Evolutionary conservation across 2,797 vertebrate species (phyloP).

Genomic region (Tiaroga cobitis): DNA sequence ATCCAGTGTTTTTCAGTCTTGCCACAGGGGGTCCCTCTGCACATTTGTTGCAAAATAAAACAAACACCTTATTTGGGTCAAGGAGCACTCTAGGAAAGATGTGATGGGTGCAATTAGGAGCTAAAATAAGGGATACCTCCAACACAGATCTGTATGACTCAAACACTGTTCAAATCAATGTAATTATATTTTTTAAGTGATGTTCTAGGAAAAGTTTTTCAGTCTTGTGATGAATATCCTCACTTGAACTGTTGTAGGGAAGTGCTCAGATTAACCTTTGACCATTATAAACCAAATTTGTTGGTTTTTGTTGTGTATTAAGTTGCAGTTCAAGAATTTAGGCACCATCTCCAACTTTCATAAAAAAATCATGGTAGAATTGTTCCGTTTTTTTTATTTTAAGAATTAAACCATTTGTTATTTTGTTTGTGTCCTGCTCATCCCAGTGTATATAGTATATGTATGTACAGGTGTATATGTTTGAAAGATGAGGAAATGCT

Average conservation of each 20-base stretch:
- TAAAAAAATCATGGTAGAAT: not conserved
- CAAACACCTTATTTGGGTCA: not conserved
- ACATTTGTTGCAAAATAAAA: not conserved
- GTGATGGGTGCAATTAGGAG: not conserved
- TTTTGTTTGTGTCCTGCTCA: slow-evolving; percentile 17
- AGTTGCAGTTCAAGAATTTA: not conserved
- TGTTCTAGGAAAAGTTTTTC: not conserved
- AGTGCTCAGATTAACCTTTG: slow-evolving; percentile 27
- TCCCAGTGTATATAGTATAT: slow-evolving; percentile 33
- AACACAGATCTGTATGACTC: not conserved
- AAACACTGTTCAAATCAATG: not conserved
- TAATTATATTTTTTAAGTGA: not conserved
- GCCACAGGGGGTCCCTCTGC: no score
- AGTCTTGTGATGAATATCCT: not conserved
- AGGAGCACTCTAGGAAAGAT: not conserved
- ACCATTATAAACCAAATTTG: slow-evolving; percentile 1
- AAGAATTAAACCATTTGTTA: not conserved
- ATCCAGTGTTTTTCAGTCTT: slow-evolving; percentile 11
- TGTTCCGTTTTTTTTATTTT: slow-evolving; percentile 11
- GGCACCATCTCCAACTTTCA: not conserved
- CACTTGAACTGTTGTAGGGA: slow-evolving; percentile 2
- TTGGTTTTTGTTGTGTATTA: not conserved
- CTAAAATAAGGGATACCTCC: not conserved
- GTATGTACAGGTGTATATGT: slow-evolving; percentile 47
- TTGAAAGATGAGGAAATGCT: slow-evolving; percentile 30